Base-by-base conservation (phyloP, 1,140 invertebrate species). In the Cotesia glomerata region DNA sequence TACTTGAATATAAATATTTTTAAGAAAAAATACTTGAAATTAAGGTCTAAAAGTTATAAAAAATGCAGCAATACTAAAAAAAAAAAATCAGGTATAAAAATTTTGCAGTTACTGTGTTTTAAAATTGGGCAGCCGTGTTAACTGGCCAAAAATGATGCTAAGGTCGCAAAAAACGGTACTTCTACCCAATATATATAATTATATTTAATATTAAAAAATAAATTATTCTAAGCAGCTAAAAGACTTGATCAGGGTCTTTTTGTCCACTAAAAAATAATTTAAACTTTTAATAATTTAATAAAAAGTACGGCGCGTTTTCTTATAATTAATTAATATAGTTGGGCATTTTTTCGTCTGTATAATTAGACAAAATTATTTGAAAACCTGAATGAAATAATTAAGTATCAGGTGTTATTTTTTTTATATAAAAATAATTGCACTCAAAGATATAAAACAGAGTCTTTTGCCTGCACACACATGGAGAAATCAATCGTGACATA, bases 391-490 rank as follows among this genome's bases (percentile, higher is more conserved):
- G n/a, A 26, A 5, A 52, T 8, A 13, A 49, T 49, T 5, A 65
- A 16, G 14, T 39, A 39, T 64, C 13, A 52, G 45, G 5, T 52
- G n/a, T 11, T 56, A 32, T 59, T 74, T 51, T 59, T 69, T 75
- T 71, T 68, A 75, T 54, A 63, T 69, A 61, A 14, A 65, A 78
- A 79, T 74, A 79, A 68, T 59, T 58, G 4, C 16, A 54, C 35
- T 26, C 52, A 58, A 67, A 75, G 35, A 76, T 79, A 78, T 52
- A 75, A 74, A 62, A 82, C 81, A 86, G 80, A 81, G 81, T 81
- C 79, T 81, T 65, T 78, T 77, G 80, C 81, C 82, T 83, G 82
- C 84, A 85, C 85, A 68, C 85, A 86, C 82, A 77, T 82, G 84
- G 81, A 87, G 78, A 82, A 74, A 78, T 82, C 79, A 74, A 79